These are phyloP conservation scores for Myripristis jacobus DNA, from an alignment of 2,797 vertebrate genomes.

Conservation along the genomic window DNA sequence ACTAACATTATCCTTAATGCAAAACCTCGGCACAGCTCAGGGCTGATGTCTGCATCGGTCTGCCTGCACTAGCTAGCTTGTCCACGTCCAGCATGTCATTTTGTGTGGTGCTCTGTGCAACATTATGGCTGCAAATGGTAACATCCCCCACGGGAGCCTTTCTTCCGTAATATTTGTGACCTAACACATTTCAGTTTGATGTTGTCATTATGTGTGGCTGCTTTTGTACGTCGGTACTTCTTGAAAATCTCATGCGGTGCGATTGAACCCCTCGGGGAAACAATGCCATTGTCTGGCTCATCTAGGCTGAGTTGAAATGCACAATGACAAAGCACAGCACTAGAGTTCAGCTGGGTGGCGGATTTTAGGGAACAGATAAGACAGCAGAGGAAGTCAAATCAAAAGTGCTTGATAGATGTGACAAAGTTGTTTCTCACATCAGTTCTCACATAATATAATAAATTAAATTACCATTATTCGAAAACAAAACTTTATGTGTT, in stretches of 20 bases:
- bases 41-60: slow-evolving; percentile 33
- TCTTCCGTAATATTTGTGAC: slow-evolving; percentile 39
- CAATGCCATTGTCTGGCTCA: slow-evolving; percentile 11
- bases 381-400: background rate
- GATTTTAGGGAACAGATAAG: slow-evolving; percentile 25
- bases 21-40: slow-evolving; percentile 47
- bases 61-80: slow-evolving; percentile 5
- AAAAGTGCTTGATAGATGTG: slow-evolving; percentile 17
- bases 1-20: slow-evolving; percentile 62
- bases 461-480: too few relatives aligned
- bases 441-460: slow-evolving; percentile 12
- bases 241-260: slow-evolving; percentile 51
- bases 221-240: slow-evolving; percentile 55
- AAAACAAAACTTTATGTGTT: too few relatives aligned
- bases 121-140: slow-evolving; percentile 49
- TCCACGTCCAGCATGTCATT: slow-evolving; percentile 37
- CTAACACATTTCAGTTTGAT: slow-evolving; percentile 44
- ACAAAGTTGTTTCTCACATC: background rate
- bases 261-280: slow-evolving; percentile 36
- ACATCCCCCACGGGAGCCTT: slow-evolving; percentile 29
- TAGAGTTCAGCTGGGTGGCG: slow-evolving; percentile 44
- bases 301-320: slow-evolving; percentile 28
- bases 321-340: slow-evolving; percentile 15
- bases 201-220: slow-evolving; percentile 35
- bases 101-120: slow-evolving; percentile 22